Percentiles rank a stretch among this genome's conserved stretches.
phyloP scores from a whole-genome alignment of 2,888 invertebrate genomes.

The Diarsia mendica region DNA sequence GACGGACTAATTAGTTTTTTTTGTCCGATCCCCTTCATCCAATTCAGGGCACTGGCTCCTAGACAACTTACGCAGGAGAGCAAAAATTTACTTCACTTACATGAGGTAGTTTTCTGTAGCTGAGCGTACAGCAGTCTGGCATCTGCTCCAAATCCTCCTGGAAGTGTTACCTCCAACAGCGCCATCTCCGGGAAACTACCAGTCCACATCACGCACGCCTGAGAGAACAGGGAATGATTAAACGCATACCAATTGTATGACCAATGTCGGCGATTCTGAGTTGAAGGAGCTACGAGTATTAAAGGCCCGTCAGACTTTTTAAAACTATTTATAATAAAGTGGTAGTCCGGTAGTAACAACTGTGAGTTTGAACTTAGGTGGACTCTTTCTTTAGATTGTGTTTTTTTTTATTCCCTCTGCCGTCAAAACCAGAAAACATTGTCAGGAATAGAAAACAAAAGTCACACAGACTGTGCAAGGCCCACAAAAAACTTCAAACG shows the following conservation, averaged over 20 bases:
- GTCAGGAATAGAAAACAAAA: not conserved
- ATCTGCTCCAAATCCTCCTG: slow-evolving; percentile 92
- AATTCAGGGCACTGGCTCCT: too few species aligned
- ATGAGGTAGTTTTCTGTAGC: slow-evolving; percentile 80
- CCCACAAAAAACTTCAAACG: too few species aligned
- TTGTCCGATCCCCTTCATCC: too few species aligned
- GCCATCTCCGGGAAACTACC: slow-evolving; percentile 89
- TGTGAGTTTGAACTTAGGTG: too few species aligned
- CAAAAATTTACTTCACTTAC: slow-evolving; percentile 73
- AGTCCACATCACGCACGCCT: slow-evolving; percentile 85
- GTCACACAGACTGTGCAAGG: not conserved
- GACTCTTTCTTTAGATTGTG: too few species aligned
- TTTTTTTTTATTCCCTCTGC: too few species aligned
- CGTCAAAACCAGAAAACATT: too few species aligned
- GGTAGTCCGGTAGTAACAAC: too few species aligned
- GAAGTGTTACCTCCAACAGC: slow-evolving; percentile 91
- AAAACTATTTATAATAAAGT: too few species aligned
- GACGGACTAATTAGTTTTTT: too few species aligned
- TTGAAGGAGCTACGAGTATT: not conserved
- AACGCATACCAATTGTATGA: not conserved
- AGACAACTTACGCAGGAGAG: not conserved
- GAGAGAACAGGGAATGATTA: not conserved
- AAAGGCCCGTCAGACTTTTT: not conserved
- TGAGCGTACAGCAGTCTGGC: slow-evolving; percentile 89
- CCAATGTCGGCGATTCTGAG: not conserved